These are phyloP conservation scores for Paracentrotus lividus DNA, from an alignment of 53 echinoderm and acorn worm species.

Conservation along the genomic window DNA sequence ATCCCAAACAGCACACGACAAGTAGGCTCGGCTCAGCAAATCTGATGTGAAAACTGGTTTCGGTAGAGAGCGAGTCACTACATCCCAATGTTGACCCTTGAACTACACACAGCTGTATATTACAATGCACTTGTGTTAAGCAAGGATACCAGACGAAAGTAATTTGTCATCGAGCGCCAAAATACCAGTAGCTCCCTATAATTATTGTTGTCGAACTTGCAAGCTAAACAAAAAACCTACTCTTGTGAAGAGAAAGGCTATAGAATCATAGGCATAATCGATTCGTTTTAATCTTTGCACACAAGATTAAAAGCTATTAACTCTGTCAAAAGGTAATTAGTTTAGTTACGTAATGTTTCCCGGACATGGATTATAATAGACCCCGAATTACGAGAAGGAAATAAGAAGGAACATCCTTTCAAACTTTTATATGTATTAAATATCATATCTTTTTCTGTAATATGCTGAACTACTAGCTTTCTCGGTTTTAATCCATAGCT, in stretches of 20 bases:
- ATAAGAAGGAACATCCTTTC: background rate
- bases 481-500: too few relatives aligned
- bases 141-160: constrained; percentile 33
- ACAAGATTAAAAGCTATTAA: background rate
- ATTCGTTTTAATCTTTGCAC: background rate
- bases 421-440: background rate
- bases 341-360: background rate
- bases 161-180: constrained; percentile 21
- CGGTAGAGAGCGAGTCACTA: constrained; percentile 8
- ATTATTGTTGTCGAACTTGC: constrained; percentile 33
- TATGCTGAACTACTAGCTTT: too few relatives aligned
- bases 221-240: constrained; percentile 29
- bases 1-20: background rate
- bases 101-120: constrained; percentile 23
- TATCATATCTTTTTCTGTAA: background rate
- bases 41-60: constrained; percentile 29
- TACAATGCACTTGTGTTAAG: background rate
- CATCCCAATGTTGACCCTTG: constrained; percentile 8
- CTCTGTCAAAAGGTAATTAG: background rate
- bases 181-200: background rate
- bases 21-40: background rate
- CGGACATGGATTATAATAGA: background rate
- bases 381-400: background rate
- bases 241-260: background rate
- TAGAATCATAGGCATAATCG: background rate